These are phyloP conservation scores for Mystacornis crossleyi DNA, from an alignment of 2,113 vertebrate species.

Conservation along the genomic window DNA sequence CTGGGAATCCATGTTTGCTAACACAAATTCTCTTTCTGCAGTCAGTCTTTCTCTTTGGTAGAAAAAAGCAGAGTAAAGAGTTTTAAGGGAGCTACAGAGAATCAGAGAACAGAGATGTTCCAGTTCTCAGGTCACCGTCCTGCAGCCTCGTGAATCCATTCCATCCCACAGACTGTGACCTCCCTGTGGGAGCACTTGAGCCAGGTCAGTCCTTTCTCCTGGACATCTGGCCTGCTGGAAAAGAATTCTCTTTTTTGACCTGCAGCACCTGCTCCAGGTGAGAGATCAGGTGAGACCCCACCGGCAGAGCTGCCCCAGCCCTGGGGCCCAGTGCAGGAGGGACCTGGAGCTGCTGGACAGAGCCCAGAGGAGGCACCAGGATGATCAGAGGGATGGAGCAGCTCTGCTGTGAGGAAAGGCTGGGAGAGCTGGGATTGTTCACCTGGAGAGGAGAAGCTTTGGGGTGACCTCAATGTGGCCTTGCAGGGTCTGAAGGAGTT, in stretches of 20 bases:
- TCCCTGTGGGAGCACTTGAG: background rate
- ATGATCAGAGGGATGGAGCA: background rate
- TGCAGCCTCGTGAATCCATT: background rate
- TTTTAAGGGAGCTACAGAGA: background rate
- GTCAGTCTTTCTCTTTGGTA: background rate
- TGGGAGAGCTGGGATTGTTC: background rate
- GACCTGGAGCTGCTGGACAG: background rate
- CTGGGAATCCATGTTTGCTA: background rate
- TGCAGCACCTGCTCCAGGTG: rapidly evolving
- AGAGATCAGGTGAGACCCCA: background rate
- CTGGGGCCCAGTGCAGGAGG: background rate
- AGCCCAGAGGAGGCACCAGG: background rate
- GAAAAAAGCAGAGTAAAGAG: background rate
- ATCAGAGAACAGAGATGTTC: background rate
- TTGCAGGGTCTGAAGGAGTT: rapidly evolving
- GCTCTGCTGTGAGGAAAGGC: background rate
- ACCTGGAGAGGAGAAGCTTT: background rate
- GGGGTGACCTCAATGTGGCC: rapidly evolving
- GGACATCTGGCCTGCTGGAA: rapidly evolving
- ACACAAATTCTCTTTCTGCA: background rate
- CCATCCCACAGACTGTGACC: background rate
- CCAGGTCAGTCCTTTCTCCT: background rate
- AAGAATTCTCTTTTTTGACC: background rate
- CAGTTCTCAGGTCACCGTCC: background rate
- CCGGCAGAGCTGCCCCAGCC: background rate